phyloP scores from a whole-genome alignment of 2,797 vertebrate species.

The Sarcophilus harrisii region DNA sequence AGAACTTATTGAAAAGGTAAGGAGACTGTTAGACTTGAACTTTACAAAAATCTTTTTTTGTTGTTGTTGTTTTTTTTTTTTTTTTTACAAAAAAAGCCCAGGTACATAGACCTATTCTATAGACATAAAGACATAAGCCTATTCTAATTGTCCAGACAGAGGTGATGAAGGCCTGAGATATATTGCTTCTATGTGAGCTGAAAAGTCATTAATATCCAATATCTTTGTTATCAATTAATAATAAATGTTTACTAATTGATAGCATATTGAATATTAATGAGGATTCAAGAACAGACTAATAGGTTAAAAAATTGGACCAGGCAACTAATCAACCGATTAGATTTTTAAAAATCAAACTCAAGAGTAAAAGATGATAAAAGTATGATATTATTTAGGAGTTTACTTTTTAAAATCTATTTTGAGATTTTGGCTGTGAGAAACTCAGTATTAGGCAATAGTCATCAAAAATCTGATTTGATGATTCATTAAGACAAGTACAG shows the following conservation, averaged over 20 bases:
- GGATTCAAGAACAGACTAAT: background rate
- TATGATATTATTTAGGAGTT: background rate
- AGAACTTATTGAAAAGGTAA: too few species aligned
- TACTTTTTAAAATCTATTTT: background rate
- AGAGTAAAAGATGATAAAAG: background rate
- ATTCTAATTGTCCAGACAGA: too few species aligned
- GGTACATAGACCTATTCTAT: too few species aligned
- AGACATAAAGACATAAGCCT: too few species aligned
- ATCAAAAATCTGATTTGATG: background rate
- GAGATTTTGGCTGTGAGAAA: background rate
- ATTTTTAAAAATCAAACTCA: background rate
- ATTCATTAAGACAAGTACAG: background rate
- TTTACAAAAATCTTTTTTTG: too few species aligned
- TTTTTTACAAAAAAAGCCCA: too few species aligned
- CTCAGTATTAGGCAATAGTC: background rate
- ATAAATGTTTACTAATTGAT: conserved; percentile 11
- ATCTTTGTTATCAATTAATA: background rate
- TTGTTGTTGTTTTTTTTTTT: too few species aligned
- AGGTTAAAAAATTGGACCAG: background rate
- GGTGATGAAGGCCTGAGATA: too few species aligned
- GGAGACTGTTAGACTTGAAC: too few species aligned
- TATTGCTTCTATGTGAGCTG: too few species aligned
- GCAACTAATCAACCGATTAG: background rate
- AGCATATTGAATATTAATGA: too few species aligned
- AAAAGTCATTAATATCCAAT: too few species aligned